These are phyloP conservation scores for Scelioninae gen. 2 DNA, from an alignment of 2,888 invertebrate genomes.

Conservation along the genomic window DNA sequence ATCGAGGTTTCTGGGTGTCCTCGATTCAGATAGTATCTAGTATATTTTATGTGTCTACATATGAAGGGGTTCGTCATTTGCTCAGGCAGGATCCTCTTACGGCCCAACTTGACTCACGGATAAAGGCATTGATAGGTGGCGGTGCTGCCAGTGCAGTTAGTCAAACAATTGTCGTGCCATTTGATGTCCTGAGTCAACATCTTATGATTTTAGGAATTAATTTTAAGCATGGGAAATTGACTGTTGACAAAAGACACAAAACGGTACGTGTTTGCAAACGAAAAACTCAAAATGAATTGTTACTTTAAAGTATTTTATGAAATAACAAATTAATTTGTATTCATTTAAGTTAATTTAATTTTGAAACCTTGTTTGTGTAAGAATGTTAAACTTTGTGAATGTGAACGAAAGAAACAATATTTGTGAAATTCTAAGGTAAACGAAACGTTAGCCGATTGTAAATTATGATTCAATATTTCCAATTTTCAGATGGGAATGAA, in stretches of 20 bases:
- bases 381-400: too few species aligned
- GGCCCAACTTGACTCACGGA: slow-evolving; percentile 79
- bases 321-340: too few species aligned
- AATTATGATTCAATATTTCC: too few species aligned
- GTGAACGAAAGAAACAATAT: too few species aligned
- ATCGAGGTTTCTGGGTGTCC: slow-evolving; percentile 96
- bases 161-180: slow-evolving; percentile 96
- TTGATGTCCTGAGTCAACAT: slow-evolving; percentile 97
- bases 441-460: too few species aligned
- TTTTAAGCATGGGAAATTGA: slow-evolving; percentile 70
- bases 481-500: slow-evolving; percentile 79
- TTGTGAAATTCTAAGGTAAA: too few species aligned
- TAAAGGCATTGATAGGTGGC: slow-evolving; percentile 90
- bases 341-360: too few species aligned
- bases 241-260: slow-evolving; percentile 69
- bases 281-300: too few species aligned
- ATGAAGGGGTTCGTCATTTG: slow-evolving; percentile 91
- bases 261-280: slow-evolving; percentile 28
- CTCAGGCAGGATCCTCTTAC: slow-evolving; percentile 78
- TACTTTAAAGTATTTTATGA: too few species aligned
- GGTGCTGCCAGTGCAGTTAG: slow-evolving; percentile 94
- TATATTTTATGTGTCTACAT: slow-evolving; percentile 94
- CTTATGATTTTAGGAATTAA: slow-evolving; percentile 92
- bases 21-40: slow-evolving; percentile 91
- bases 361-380: too few species aligned